Percentiles rank a stretch among this genome's conserved stretches.
These are phyloP conservation scores for Pantherophis vulpinus DNA, from an alignment of 2,797 vertebrate genomes.

Conservation along the genomic window DNA sequence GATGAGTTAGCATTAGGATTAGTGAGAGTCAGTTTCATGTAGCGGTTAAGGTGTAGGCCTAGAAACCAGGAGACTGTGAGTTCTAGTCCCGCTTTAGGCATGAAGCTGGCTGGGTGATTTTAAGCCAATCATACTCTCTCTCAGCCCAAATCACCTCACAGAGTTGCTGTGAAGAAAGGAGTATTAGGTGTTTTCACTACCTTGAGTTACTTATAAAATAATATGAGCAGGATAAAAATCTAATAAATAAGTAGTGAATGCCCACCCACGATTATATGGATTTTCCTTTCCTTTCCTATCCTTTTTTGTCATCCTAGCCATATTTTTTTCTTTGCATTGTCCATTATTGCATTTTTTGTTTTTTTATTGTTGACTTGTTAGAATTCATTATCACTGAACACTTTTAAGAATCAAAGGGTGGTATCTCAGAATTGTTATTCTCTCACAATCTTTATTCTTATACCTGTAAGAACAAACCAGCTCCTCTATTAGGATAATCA, in stretches of 20 bases:
- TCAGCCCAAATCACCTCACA: not conserved
- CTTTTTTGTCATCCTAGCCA: not conserved
- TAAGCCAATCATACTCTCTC: not conserved
- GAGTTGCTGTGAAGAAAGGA: not conserved
- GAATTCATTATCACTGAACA: not conserved
- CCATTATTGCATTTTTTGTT: not conserved
- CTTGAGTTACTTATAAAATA: not conserved
- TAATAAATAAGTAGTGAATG: not conserved
- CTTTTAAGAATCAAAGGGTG: not conserved
- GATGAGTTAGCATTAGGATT: not conserved
- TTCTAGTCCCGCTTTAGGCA: not conserved
- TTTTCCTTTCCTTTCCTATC: not conserved
- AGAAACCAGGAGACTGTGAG: not conserved
- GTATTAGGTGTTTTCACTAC: not conserved
- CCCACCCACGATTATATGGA: not conserved
- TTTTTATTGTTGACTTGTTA: not conserved
- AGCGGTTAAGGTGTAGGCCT: not conserved
- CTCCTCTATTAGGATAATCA: not conserved
- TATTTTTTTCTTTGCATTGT: not conserved
- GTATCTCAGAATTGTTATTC: not conserved
- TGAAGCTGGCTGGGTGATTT: not conserved
- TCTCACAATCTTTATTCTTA: not conserved
- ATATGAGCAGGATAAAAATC: not conserved
- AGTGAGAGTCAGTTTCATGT: not conserved
- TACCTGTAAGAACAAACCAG: not conserved